A percentile compares a stretch with the other conserved stretches of the same genome.
These are phyloP conservation scores for Prorops nasuta DNA, from an alignment of 1,140 invertebrate genomes.

Conservation along the genomic window DNA sequence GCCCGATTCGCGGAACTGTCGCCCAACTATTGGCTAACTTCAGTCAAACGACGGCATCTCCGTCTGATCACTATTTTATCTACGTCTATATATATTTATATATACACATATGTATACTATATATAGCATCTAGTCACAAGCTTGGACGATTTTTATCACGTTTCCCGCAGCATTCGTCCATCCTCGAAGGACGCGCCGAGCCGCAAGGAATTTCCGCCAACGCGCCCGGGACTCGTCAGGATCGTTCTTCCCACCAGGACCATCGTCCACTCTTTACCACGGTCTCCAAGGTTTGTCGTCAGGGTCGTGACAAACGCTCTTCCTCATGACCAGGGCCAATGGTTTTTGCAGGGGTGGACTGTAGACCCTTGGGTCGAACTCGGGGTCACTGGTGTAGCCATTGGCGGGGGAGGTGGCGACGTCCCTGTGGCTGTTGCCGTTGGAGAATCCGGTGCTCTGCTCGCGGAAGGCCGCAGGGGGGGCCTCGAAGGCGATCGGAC, in stretches of 20 bases:
- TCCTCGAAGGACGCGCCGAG: no score
- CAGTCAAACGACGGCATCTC: neutral
- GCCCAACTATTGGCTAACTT: neutral
- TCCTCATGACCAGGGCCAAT: slow-evolving; percentile 69
- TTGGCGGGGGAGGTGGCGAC: slow-evolving; percentile 50
- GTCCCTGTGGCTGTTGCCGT: slow-evolving; percentile 48
- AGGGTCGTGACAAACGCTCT: slow-evolving; percentile 57
- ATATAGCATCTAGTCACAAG: no score
- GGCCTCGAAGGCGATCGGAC: slow-evolving; percentile 50
- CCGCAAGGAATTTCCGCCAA: no score
- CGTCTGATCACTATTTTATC: no score
- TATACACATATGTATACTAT: no score
- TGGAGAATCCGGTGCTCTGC: slow-evolving; percentile 43
- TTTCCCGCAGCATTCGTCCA: slow-evolving; percentile 1
- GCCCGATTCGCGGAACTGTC: slow-evolving; percentile 11
- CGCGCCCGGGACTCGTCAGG: no score
- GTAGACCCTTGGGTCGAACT: slow-evolving; percentile 53
- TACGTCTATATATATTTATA: no score
- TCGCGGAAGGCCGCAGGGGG: slow-evolving; percentile 44
- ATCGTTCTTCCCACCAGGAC: no score
- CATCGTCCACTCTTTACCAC: slow-evolving; percentile 70
- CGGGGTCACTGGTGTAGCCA: slow-evolving; percentile 48
- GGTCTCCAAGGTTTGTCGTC: slow-evolving; percentile 64
- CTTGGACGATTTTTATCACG: neutral
- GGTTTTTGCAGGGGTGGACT: slow-evolving; percentile 62